These are phyloP conservation scores for Sinodicranocentrus sp. DNA, from an alignment of 2,888 invertebrate species.

Conservation along the genomic window DNA sequence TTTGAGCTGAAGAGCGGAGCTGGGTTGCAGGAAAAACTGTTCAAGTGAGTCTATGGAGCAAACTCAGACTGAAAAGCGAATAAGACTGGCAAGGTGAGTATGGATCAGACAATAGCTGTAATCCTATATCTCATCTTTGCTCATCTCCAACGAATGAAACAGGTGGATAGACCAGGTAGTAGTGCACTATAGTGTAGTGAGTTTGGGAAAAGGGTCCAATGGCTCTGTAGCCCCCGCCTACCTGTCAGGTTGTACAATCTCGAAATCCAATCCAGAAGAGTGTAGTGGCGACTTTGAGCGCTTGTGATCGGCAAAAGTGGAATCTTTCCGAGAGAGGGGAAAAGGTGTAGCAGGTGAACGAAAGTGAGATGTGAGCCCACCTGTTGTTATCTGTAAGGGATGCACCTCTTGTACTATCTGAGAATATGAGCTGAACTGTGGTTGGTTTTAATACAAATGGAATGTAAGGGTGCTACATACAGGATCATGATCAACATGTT, in stretches of 20 bases:
- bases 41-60: neutral
- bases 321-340: neutral
- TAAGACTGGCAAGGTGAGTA: neutral
- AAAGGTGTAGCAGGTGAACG: conserved; percentile 17
- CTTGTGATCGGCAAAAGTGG: too few relatives aligned
- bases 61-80: neutral
- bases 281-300: too few relatives aligned
- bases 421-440: too few relatives aligned
- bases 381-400: conserved; percentile 35
- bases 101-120: neutral
- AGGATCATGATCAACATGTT: too few relatives aligned
- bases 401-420: too few relatives aligned
- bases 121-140: neutral
- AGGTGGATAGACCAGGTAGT: conserved; percentile 31
- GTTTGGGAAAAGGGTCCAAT: conserved; percentile 44
- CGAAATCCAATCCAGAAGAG: conserved; percentile 39
- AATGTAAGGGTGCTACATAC: too few relatives aligned
- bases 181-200: neutral
- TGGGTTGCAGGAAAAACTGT: neutral
- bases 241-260: conserved; percentile 49
- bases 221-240: conserved; percentile 46
- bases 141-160: conserved; percentile 23
- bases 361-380: conserved; percentile 26
- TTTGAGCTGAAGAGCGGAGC: neutral
- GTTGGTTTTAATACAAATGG: too few relatives aligned